Evolutionary conservation across 2,113 vertebrate genomes (phyloP), one percentile per base, ranked within the genome.

Genomic region (Chaetodon auriga): DNA sequence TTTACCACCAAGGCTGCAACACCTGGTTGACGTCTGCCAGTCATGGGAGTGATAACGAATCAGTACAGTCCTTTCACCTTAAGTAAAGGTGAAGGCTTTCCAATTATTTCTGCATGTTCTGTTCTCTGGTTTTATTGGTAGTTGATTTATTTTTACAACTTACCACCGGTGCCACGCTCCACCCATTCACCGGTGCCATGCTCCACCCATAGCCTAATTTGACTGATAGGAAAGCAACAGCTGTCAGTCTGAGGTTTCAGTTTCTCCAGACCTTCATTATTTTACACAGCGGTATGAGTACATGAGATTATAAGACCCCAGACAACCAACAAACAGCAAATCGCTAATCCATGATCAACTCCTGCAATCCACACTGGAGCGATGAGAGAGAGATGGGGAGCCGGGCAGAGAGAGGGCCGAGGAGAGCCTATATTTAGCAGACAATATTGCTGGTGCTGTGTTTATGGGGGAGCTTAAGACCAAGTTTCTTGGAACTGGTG

Each of bases 371-470:
- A 83, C 64, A 71, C 75, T 60, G 15, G 6, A 87, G 62, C 16
- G 38, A 80, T 55, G 78, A 82, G 68, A 65, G 55, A 2, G 79
- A 7, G 10, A 66, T 11, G 70, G 21, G 70, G 61, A 88, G 71
- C 69, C 7, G 7, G 48, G 63, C 62, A 49, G 57, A 51, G 77
- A 53, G 72, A 71, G 55, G 60, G 75, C 73, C 73, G 62, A 83
- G 85, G 79, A 61, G 45, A 83, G 90, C 92, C 95, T 97, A 97
- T 97, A 96, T 97, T 97, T 97, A 97, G 96, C 95, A 94, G 95
- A 97, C 96, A 97, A 96, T 97, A 97, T 96, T 96, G 95, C 96
- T 93, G 91, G 85, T 87, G 94, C 94, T 96, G 96, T 96, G 94
- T 96, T 96, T 95, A 96, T 95, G 94, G 94, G 94, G 92, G 92